Conservation (phyloP, 2,888 invertebrate genomes). For the Notocelia uddmanniana region DNA sequence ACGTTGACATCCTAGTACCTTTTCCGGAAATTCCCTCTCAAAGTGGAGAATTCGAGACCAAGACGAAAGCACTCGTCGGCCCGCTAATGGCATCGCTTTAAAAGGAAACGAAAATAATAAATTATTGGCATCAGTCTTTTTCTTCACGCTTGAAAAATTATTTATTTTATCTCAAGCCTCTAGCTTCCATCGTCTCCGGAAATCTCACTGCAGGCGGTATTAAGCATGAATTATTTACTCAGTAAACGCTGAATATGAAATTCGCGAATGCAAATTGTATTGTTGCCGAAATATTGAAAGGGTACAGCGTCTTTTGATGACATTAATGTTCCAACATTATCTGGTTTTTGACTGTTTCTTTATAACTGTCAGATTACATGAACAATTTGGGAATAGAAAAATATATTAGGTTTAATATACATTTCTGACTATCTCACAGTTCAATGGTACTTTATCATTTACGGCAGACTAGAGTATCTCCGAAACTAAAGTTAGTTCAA, state of each 20-base stretch:
- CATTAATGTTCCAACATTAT: conserved; percentile 35
- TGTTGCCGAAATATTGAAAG: conserved; percentile 44
- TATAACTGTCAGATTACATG: conserved; percentile 21
- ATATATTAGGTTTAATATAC: background rate
- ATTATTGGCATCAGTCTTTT: conserved; percentile 78
- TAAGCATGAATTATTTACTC: conserved; percentile 58
- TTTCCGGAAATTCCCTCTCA: conserved; percentile 67
- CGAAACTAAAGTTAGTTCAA: background rate
- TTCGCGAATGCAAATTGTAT: conserved; percentile 40
- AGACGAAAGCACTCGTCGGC: conserved; percentile 69
- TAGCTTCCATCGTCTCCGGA: conserved; percentile 25
- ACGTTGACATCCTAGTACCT: conserved; percentile 55
- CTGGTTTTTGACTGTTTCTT: conserved; percentile 13
- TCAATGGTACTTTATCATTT: background rate
- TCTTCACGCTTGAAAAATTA: conserved; percentile 67
- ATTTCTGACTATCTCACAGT: background rate
- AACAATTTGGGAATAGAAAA: too few relatives aligned
- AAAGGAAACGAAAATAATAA: conserved; percentile 80
- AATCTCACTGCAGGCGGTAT: conserved; percentile 46
- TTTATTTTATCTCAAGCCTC: conserved; percentile 65
- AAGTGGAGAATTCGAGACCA: conserved; percentile 67
- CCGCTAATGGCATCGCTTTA: conserved; percentile 77
- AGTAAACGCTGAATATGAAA: conserved; percentile 60
- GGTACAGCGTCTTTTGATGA: conserved; percentile 33
- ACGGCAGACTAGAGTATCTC: background rate